These are phyloP conservation scores for Apeira syringaria DNA, from an alignment of 2,888 invertebrate species.

Conservation along the genomic window DNA sequence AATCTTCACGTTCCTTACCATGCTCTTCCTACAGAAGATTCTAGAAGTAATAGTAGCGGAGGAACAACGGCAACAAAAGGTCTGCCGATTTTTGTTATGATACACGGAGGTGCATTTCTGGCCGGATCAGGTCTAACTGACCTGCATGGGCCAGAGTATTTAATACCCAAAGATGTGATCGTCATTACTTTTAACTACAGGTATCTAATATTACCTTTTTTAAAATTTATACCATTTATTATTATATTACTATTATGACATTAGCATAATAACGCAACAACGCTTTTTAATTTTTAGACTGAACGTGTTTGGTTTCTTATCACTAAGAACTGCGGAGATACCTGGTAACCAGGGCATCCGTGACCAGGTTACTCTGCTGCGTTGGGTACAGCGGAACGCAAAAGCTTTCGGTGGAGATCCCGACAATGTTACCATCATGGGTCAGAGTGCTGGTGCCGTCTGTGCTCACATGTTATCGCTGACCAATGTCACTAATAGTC, in stretches of 20 bases:
- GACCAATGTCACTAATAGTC: conserved; percentile 32
- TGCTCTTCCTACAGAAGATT: background rate
- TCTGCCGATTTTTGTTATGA: conserved; percentile 23
- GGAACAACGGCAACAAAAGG: background rate
- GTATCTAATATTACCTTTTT: too few species aligned
- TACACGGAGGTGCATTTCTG: conserved; percentile 27
- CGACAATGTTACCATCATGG: conserved; percentile 40
- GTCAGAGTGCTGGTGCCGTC: conserved; percentile 39
- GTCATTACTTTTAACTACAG: conserved; percentile 62
- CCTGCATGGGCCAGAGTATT: conserved; percentile 33
- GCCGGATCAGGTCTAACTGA: conserved; percentile 24
- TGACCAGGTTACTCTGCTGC: too few species aligned
- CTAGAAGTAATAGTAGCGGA: too few species aligned
- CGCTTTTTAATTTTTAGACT: too few species aligned
- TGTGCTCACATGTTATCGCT: conserved; percentile 38
- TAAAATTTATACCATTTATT: too few species aligned
- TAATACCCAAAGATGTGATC: conserved; percentile 39
- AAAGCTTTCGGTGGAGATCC: too few species aligned
- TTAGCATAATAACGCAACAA: too few species aligned
- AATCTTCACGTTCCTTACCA: conserved; percentile 31
- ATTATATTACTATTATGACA: too few species aligned
- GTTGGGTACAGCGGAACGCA: too few species aligned
- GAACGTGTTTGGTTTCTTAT: too few species aligned
- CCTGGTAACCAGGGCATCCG: too few species aligned
- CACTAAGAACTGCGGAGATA: too few species aligned